A percentile compares a stretch with the other conserved stretches of the same genome.
Evolutionary conservation across 23 tunicate genomes (phyloP).

Genomic region (Clavelina lepadiformis): DNA sequence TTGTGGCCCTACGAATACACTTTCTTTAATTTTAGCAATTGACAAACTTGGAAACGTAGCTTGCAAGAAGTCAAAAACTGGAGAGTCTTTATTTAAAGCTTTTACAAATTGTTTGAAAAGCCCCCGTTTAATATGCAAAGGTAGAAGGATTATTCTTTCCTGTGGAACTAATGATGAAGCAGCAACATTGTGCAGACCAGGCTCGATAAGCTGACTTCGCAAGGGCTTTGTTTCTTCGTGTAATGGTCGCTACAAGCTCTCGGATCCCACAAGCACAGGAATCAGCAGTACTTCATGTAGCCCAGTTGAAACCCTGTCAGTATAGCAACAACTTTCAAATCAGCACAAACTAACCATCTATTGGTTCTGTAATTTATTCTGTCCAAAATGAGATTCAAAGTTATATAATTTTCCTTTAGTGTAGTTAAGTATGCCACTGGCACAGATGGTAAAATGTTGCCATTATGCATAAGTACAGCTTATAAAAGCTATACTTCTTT

Average conservation of each 20-base stretch:
- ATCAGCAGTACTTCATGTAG: conserved; percentile 18
- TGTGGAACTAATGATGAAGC: conserved; percentile 2
- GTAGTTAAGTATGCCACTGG: conserved; percentile 31
- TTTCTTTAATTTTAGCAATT: background rate
- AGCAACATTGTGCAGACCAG: conserved; percentile 3
- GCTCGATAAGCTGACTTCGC: background rate
- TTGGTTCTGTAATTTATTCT: conserved; percentile 18
- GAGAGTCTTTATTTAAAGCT: conserved; percentile 4
- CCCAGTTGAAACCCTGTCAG: conserved; percentile 8
- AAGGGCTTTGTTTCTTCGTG: background rate
- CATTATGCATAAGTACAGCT: conserved; percentile 30
- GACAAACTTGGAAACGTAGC: conserved; percentile 5
- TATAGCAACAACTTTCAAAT: too few relatives aligned
- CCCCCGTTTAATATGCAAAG: conserved; percentile 9
- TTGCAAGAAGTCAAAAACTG: conserved; percentile 1
- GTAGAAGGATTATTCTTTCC: conserved; percentile 6
- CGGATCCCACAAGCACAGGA: conserved; percentile 10
- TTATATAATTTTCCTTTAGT: conserved; percentile 24
- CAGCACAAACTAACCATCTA: conserved; percentile 28
- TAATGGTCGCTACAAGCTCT: conserved; percentile 10
- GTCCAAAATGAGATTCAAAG: conserved; percentile 15
- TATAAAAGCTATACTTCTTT: too few relatives aligned
- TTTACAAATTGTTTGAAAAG: conserved; percentile 13
- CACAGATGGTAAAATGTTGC: conserved; percentile 27
- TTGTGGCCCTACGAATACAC: conserved; percentile 12